Percentiles rank a stretch among this genome's conserved stretches.
Conservation (phyloP, 2,888 invertebrate species). For the Ecdyonurus torrentis region DNA sequence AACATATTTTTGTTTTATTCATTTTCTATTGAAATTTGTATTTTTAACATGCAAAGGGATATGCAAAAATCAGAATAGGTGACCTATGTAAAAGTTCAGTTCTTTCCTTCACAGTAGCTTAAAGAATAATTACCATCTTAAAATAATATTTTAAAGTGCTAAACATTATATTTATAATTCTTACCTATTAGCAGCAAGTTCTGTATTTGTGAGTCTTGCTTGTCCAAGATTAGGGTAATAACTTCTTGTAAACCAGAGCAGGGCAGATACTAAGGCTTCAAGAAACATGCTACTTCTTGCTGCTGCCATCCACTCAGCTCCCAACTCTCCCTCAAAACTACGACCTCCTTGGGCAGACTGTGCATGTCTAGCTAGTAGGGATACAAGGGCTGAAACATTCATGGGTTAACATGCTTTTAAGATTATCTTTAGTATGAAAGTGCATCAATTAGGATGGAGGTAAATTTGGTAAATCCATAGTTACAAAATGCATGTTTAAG, state of each 20-base stretch:
- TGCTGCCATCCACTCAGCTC: conserved; percentile 21
- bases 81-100: too few species aligned
- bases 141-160: too few species aligned
- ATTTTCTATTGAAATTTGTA: too few species aligned
- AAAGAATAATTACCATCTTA: too few species aligned
- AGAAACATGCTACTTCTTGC: conserved; percentile 65
- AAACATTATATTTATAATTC: neutral
- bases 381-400: conserved; percentile 31
- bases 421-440: too few species aligned
- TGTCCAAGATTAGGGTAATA: conserved; percentile 57
- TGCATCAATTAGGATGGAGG: too few species aligned
- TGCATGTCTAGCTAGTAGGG: conserved; percentile 47
- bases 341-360: conserved; percentile 23
- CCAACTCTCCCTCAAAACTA: conserved; percentile 43
- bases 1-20: too few species aligned
- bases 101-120: too few species aligned
- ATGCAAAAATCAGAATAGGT: too few species aligned
- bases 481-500: neutral
- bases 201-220: conserved; percentile 44
- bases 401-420: neutral
- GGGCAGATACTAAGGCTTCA: conserved; percentile 56
- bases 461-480: too few species aligned
- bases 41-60: too few species aligned
- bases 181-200: conserved; percentile 49
- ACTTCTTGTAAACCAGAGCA: conserved; percentile 64